phyloP scores from a whole-genome alignment of 2,888 invertebrate genomes.

The Diadegma fenestrale region DNA sequence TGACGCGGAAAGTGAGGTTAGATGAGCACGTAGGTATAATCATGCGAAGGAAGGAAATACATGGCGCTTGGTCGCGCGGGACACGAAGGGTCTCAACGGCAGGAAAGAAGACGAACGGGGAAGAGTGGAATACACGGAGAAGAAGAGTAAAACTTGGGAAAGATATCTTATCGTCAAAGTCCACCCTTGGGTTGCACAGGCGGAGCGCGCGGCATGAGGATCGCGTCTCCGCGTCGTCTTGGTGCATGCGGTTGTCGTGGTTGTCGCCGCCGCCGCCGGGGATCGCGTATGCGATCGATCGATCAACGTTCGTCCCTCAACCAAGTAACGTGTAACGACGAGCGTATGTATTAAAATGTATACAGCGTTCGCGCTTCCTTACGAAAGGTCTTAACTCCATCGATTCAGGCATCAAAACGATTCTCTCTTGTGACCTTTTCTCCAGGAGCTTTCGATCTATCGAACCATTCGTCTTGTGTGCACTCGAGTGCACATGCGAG shows the following conservation, averaged over 20 bases:
- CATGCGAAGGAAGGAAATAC: conserved; percentile 46
- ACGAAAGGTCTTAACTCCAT: conserved; percentile 17
- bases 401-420: neutral
- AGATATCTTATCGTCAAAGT: conserved; percentile 40
- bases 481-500: conserved; percentile 51
- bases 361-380: neutral
- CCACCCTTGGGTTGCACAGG: conserved; percentile 22
- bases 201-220: conserved; percentile 76
- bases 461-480: conserved; percentile 48
- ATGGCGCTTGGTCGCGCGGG: conserved; percentile 15
- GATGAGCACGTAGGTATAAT: conserved; percentile 45
- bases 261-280: conserved; percentile 54
- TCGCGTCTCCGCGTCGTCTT: conserved; percentile 42
- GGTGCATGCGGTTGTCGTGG: neutral
- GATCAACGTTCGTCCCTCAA: conserved; percentile 72
- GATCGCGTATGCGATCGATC: conserved; percentile 76
- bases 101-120: conserved; percentile 10
- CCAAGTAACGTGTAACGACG: conserved; percentile 62
- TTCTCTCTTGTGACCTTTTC: neutral
- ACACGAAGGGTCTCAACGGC: conserved; percentile 29
- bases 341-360: conserved; percentile 46
- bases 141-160: conserved; percentile 56
- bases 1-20: conserved; percentile 52
- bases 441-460: conserved; percentile 4
- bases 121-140: conserved; percentile 26